A percentile compares a stretch with the other conserved stretches of the same genome.
Evolutionary conservation across 2,888 invertebrate species (phyloP).

Genomic region (Heteropelma amictum): DNA sequence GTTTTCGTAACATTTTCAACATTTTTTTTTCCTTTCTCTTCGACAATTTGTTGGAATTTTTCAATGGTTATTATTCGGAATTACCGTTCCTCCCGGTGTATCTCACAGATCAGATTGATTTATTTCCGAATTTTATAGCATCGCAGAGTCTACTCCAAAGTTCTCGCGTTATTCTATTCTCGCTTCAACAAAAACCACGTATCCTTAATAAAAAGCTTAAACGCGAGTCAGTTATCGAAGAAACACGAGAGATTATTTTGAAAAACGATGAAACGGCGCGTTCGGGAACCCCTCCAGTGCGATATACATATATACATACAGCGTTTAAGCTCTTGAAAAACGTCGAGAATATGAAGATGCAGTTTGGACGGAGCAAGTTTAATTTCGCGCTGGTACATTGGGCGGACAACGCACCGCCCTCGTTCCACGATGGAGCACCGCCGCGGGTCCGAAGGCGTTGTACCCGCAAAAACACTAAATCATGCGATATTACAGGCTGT

Average conservation of each 20-base stretch:
- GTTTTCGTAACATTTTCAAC: too few relatives aligned
- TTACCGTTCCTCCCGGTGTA: too few relatives aligned
- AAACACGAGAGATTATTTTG: neutral
- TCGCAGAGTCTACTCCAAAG: neutral
- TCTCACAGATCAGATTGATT: too few relatives aligned
- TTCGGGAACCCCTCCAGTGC: too few relatives aligned
- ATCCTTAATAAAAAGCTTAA: neutral
- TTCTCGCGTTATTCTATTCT: neutral
- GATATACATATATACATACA: too few relatives aligned
- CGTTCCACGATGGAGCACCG: slow-evolving; percentile 45
- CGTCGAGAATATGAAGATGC: slow-evolving; percentile 40
- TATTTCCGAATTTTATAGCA: too few relatives aligned
- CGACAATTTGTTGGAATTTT: too few relatives aligned
- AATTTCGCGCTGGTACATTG: slow-evolving; percentile 67
- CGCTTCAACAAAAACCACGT: too few relatives aligned
- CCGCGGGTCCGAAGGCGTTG: slow-evolving; percentile 70
- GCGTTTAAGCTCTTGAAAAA: slow-evolving; percentile 14
- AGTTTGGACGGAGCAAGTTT: slow-evolving; percentile 65
- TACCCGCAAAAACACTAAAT: slow-evolving; percentile 74
- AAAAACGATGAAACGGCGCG: slow-evolving; percentile 10
- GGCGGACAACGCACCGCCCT: slow-evolving; percentile 46
- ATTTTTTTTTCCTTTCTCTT: too few relatives aligned
- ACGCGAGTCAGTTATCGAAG: neutral
- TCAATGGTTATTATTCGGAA: too few relatives aligned
- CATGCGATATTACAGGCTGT: slow-evolving; percentile 74